phyloP scores from a whole-genome alignment of 2,113 vertebrate genomes.

The Neogale vison region DNA sequence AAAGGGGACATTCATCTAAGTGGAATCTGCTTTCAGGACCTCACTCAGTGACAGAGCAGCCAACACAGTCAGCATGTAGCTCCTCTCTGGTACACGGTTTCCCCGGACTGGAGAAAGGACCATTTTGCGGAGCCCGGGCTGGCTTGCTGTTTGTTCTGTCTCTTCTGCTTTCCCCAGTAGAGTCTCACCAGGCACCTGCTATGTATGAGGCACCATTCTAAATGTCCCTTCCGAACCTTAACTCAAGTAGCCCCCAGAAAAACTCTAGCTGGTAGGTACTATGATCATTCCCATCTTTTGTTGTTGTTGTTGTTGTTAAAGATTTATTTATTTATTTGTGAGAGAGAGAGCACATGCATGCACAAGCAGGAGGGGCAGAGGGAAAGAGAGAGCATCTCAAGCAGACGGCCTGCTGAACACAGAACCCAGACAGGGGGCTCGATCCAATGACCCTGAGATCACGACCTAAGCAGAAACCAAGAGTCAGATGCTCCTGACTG shows the following conservation, averaged over 20 bases:
- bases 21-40: background rate
- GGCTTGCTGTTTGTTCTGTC: background rate
- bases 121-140: accelerated
- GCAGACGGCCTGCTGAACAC: background rate
- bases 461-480: background rate
- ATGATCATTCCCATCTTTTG: background rate
- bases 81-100: background rate
- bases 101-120: background rate
- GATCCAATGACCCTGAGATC: background rate
- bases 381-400: background rate
- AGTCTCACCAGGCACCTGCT: background rate
- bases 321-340: background rate
- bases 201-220: background rate
- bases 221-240: background rate
- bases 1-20: background rate
- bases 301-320: background rate
- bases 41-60: no score
- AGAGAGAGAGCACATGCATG: background rate
- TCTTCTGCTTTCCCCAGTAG: background rate
- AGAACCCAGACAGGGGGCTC: background rate
- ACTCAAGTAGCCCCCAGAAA: background rate
- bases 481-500: background rate
- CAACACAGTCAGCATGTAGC: no score
- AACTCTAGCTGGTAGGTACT: background rate
- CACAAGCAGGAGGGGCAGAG: background rate